Evolutionary conservation across 2,113 vertebrate species (phyloP).

Genomic region (Morone saxatilis): DNA sequence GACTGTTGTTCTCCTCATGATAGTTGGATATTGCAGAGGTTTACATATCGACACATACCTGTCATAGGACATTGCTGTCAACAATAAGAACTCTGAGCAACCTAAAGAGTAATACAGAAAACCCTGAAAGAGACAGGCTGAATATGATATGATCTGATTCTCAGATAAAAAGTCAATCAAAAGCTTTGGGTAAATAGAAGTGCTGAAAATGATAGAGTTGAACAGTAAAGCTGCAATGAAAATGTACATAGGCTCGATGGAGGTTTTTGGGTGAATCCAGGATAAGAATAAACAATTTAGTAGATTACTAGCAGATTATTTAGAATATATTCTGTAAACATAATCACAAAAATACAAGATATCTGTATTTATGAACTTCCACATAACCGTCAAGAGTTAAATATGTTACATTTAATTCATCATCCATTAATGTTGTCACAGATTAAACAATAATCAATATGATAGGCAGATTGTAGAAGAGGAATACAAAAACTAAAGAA

Average conservation of each 20-base stretch:
- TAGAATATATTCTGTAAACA: neutral
- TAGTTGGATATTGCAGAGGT: no score
- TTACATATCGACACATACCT: no score
- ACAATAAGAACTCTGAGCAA: no score
- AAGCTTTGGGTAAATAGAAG: neutral
- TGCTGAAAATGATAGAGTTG: neutral
- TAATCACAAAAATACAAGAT: neutral
- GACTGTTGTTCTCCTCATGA: no score
- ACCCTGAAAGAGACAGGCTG: neutral
- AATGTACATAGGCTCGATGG: slow-evolving; percentile 1
- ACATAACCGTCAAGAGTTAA: neutral
- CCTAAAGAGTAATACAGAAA: no score
- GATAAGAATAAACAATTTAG: neutral
- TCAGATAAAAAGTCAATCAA: neutral
- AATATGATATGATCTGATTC: neutral
- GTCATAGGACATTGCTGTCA: no score
- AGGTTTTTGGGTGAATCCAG: neutral
- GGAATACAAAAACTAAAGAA: no score
- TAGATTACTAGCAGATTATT: neutral
- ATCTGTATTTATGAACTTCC: neutral
- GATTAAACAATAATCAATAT: no score
- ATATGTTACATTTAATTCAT: neutral
- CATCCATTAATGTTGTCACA: neutral
- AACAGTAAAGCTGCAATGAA: neutral
- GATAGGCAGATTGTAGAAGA: neutral